Conservation (phyloP, 2,888 invertebrate species). For the Antheraea assamensis region DNA sequence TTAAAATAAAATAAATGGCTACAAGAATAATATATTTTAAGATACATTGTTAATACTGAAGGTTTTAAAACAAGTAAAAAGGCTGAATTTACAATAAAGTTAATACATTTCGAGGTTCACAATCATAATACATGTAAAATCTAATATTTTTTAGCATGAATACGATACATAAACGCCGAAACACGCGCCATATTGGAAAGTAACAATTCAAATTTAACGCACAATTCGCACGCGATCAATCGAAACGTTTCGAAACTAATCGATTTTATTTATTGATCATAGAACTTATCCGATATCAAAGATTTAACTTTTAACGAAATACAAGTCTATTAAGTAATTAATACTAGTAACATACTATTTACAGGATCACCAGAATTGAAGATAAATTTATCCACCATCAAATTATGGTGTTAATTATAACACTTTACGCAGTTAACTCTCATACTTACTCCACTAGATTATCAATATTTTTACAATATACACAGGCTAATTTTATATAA, state of each 20-base stretch:
- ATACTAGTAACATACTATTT: background rate
- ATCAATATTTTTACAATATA: background rate
- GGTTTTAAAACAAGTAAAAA: background rate
- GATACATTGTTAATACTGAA: background rate
- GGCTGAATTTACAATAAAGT: background rate
- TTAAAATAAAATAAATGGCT: background rate
- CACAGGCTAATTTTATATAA: background rate
- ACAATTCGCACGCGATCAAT: constrained; percentile 42
- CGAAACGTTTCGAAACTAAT: constrained; percentile 35
- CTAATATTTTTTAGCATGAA: constrained; percentile 32
- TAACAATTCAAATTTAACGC: constrained; percentile 38
- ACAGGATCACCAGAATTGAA: background rate
- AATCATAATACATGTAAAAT: constrained; percentile 15
- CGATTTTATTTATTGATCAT: constrained; percentile 28
- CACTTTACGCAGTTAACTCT: background rate
- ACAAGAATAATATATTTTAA: background rate
- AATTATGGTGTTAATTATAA: background rate
- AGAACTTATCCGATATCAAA: constrained; percentile 27
- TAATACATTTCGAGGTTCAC: background rate
- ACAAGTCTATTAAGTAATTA: background rate
- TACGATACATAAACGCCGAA: constrained; percentile 35
- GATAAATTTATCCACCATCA: background rate
- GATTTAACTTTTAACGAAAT: constrained; percentile 7
- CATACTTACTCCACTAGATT: background rate
- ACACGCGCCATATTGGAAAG: constrained; percentile 43